A percentile compares a stretch with the other conserved stretches of the same genome.
phyloP scores from a whole-genome alignment of 2,888 invertebrate species.

The Calameuta idolon region DNA sequence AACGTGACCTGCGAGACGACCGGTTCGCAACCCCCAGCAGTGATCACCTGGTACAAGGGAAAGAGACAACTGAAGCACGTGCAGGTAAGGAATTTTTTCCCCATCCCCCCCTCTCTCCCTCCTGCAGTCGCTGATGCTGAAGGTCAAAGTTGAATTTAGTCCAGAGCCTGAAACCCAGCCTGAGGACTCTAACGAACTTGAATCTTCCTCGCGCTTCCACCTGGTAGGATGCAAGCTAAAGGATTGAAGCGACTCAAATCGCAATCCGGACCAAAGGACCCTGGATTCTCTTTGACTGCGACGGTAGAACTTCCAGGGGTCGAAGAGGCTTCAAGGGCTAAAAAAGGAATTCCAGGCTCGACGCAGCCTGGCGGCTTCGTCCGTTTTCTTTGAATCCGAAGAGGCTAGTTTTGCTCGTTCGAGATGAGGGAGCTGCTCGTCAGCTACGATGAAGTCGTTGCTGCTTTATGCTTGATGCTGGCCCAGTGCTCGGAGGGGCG shows the following conservation, averaged over 20 bases:
- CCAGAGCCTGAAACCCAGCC: background rate
- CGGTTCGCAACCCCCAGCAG: constrained; percentile 87
- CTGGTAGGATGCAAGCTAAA: background rate
- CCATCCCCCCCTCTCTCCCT: background rate
- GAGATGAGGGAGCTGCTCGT: background rate
- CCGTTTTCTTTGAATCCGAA: background rate
- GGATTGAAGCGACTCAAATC: background rate
- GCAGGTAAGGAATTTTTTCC: constrained; percentile 73
- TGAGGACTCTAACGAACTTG: background rate
- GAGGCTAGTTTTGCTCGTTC: background rate
- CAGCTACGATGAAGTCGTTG: too few relatives aligned
- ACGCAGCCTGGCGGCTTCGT: background rate
- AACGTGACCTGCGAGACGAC: constrained; percentile 87
- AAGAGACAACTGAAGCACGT: constrained; percentile 84
- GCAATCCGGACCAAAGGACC: background rate
- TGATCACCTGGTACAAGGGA: constrained; percentile 91
- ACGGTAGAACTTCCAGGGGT: background rate
- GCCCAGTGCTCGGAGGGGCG: background rate
- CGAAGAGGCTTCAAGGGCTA: background rate
- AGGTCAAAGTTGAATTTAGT: background rate
- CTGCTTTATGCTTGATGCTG: background rate
- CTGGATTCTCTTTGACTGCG: background rate
- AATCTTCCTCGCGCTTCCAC: background rate
- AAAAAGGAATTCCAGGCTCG: background rate
- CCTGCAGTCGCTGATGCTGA: background rate